Conservation (phyloP, 2,113 vertebrate species). For the Dipodomys stephensi region DNA sequence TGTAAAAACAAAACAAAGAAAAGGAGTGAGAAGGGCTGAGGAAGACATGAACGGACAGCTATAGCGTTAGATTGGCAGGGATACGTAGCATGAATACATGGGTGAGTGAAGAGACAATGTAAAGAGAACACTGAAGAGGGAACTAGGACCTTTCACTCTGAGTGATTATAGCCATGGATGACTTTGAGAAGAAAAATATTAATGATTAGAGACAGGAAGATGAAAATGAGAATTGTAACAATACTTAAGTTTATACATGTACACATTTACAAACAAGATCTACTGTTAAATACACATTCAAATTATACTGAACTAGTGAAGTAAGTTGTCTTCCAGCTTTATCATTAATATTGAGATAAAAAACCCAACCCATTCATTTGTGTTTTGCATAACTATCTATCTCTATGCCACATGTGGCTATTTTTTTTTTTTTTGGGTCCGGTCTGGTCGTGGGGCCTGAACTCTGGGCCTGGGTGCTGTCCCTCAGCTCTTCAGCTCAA, state of each 20-base stretch:
- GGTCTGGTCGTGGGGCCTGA: too few species aligned
- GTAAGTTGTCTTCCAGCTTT: neutral
- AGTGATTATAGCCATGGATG: neutral
- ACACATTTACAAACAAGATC: neutral
- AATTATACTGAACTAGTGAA: too few species aligned
- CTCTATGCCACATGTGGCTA: neutral
- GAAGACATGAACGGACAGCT: neutral
- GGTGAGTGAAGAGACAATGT: neutral
- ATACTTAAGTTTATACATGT: neutral
- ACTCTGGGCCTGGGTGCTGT: too few species aligned
- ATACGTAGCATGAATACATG: neutral
- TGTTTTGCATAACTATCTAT: neutral
- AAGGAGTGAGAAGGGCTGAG: neutral
- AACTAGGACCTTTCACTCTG: neutral
- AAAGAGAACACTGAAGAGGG: neutral
- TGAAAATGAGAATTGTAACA: too few species aligned
- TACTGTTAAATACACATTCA: neutral
- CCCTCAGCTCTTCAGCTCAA: too few species aligned
- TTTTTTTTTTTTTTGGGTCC: neutral
- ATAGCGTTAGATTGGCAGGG: neutral
- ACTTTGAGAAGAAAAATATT: neutral
- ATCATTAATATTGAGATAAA: neutral
- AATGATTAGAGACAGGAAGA: too few species aligned
- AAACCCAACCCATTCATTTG: neutral
- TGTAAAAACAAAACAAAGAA: too few species aligned